Base-by-base conservation (phyloP, 2,888 invertebrate species). In the Drosophila hawaiiensis region DNA sequence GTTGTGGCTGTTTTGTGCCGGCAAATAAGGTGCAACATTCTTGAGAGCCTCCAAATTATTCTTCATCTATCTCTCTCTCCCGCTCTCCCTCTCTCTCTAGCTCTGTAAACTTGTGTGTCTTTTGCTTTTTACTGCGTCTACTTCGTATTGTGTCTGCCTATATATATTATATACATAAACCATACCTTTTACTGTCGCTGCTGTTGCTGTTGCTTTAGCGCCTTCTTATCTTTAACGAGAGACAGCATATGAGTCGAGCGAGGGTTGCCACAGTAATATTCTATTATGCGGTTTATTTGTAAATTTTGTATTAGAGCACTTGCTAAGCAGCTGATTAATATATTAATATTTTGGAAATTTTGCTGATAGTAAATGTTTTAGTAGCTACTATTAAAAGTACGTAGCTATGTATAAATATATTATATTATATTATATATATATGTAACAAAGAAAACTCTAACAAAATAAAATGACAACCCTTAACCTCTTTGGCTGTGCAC, bases 1-100 rank as follows among this genome's bases (percentile, higher is more conserved):
- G 66, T 33, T 62, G 67, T 60, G 58, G 67, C 41, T 63, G 64
- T 62, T 47, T 43, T 43, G 29, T 61, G 49, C 39, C 35, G 64
- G 69, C 69, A 73, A 47, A 76, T 62, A 74, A 77, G 74, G 62
- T 80, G 77, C 68, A 80, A 77, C 80, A 74, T 80, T 71, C 68
- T 65, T 69, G 43, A 70, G 62, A 64, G 77, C 60, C 61, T 49
- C 47, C 66, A 68, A 43, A 35, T 63, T 43, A 52, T 35, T 62
- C 56, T 41, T 37, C 56, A n/a, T 53, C 19, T 49, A 39, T 19
- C 47, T 25, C 25, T 7, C 47, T 47, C 25, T 16, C 9, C 4
- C 14, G 7, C 4, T 14, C 53, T 39, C 60, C 2, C 47, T 16
- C 47, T 22, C 47, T 33, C 47, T 28, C 28, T 33, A 61, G 50